Evolutionary conservation across 2,797 vertebrate genomes (phyloP), one percentile per base, ranked within the genome.

Genomic region (Holocentrus rufus): DNA sequence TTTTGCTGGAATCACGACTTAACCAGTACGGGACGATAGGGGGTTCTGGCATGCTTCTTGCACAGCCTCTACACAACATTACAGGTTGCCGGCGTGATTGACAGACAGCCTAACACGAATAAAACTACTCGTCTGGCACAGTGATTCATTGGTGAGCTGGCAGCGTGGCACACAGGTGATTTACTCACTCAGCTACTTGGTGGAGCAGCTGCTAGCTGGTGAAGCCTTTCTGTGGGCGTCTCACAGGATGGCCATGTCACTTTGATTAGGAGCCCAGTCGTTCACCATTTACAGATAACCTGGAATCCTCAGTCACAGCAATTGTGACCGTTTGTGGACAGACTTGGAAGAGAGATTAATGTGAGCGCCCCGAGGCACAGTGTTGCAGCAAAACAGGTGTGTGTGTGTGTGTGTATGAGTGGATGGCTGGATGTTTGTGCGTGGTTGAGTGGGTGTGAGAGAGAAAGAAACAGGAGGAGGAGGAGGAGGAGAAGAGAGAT

Each of bases 241-340:
- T 74, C 22, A 25, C 54, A 20, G 39, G 60, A 68, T 34, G 62
- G 13, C 25, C 13, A 23, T 50, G 70, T 77, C 77, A 76, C 63
- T 76, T 74, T 73, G 72, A 79, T 76, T 66, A 80, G 59, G 54
- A 77, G 55, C 53, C 1, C 36, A 15, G 73, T 52, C 60, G 13
- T 52, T 56, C 44, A 65, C 54, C 17, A 34, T 76, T 73, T 63
- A 25, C 60, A 67, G 31, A 56, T 54, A 60, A 65, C 23, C n/a
- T 31, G 31, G 39, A 50, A 22, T 60, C 42, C 59, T 77, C 27
- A 27, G 58, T 77, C 69, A 70, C 42, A 7, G 55, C 64, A 62
- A 70, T 54, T 31, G 23, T 11, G 39, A 70, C 67, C 59, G 64
- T 75, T 77, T 81, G 65, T 65, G 60, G 54, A 50, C 39, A 55